A percentile compares a stretch with the other conserved stretches of the same genome.
phyloP scores from a whole-genome alignment of 2,888 invertebrate species.

The Cyclophora punctaria region DNA sequence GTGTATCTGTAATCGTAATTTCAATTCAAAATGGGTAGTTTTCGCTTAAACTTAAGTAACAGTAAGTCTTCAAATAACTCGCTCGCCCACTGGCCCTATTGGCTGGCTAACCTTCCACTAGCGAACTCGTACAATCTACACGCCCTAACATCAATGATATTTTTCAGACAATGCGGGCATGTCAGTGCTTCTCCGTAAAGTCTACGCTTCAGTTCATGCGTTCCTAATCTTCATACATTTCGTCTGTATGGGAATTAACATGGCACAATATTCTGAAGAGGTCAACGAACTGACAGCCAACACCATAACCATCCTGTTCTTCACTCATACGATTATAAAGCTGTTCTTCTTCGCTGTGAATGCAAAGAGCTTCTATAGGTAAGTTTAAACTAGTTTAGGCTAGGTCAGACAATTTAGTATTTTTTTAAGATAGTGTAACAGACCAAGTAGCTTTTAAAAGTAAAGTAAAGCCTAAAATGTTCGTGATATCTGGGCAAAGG shows the following conservation, averaged over 20 bases:
- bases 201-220: constrained; percentile 77
- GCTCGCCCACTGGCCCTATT: neutral
- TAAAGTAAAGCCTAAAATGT: too few species aligned
- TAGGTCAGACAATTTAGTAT: too few species aligned
- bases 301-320: constrained; percentile 88
- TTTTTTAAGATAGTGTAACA: too few species aligned
- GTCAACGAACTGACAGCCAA: constrained; percentile 84
- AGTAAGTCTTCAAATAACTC: too few species aligned
- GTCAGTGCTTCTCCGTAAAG: constrained; percentile 74
- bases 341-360: constrained; percentile 82
- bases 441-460: too few species aligned
- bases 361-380: constrained; percentile 85
- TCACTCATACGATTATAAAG: constrained; percentile 85
- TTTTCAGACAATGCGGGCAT: constrained; percentile 53
- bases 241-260: constrained; percentile 77
- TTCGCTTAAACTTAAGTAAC: neutral
- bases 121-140: constrained; percentile 2
- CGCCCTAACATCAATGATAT: constrained; percentile 3
- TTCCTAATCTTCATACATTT: constrained; percentile 78
- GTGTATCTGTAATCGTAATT: too few species aligned
- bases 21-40: too few species aligned
- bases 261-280: constrained; percentile 82
- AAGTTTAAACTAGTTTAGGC: constrained; percentile 18
- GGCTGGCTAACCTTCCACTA: neutral
- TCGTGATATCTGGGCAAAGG: too few species aligned